Conservation (phyloP, 2,113 vertebrate species). For the Origma solitaria region DNA sequence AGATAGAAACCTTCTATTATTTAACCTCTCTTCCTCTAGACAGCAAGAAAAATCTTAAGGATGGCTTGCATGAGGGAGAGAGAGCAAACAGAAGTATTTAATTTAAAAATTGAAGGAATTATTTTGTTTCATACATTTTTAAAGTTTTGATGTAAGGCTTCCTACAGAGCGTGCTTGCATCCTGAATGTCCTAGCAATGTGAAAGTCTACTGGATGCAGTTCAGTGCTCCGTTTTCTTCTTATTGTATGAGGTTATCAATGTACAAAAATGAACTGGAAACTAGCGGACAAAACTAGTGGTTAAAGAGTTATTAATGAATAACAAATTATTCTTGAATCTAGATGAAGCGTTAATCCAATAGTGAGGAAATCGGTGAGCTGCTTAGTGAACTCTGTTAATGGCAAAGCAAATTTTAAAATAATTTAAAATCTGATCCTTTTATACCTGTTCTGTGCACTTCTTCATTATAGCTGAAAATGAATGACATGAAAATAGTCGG, state of each 20-base stretch:
- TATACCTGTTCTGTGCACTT: not conserved
- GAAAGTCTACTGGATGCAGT: not conserved
- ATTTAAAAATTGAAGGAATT: not conserved
- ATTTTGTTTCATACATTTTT: not conserved
- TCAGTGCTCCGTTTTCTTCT: not conserved
- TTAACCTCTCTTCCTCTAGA: not conserved
- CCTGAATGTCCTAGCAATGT: not conserved
- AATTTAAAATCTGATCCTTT: not conserved
- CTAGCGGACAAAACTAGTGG: not conserved
- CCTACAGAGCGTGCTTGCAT: accelerated
- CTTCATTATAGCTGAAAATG: not conserved
- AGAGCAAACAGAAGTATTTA: not conserved
- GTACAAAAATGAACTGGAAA: not conserved
- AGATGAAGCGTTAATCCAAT: not conserved
- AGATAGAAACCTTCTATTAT: not conserved
- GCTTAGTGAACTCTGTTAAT: not conserved
- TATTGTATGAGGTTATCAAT: not conserved
- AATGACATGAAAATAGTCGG: not conserved
- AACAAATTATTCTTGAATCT: not conserved
- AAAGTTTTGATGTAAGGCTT: not conserved
- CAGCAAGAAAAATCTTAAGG: not conserved
- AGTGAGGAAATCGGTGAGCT: not conserved
- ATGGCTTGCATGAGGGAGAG: not conserved
- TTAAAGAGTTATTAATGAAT: not conserved
- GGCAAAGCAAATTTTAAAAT: not conserved